Evolutionary conservation across 2,888 invertebrate genomes (phyloP), one percentile per base, ranked within the genome.

Genomic region (Pegoplata infirma): DNA sequence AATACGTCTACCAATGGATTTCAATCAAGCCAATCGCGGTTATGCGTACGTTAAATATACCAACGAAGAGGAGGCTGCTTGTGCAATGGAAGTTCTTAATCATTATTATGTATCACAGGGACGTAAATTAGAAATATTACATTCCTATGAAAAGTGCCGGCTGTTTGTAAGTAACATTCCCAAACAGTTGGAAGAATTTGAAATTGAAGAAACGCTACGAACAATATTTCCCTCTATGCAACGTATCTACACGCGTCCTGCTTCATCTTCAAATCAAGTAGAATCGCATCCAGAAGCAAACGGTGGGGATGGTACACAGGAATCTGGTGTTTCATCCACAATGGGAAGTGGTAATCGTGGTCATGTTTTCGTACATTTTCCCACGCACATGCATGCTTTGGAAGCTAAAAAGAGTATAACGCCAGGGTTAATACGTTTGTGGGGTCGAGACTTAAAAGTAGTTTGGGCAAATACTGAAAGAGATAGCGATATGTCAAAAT

Each of bases 111-210:
- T 86, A 12, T 55, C 72, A 5, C 82, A 81, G 0, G 74, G 80
- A 1, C 82, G 82, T n/a, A 81, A 80, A 12, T 51, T 87, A n/a
- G 85, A 86, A 61, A 83, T 87, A 55, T 76, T 85, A 14, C 82
- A 82, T 28, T 86, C 86, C 0, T 85, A 84, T 53, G 84, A 86
- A 59, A 86, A 86, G 58, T 84, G 84, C 32, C 84, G 86, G 0
- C 80, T 87, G 3, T 86, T 85, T 68, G 84, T 86, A 0, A 84
- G 84, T 40, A 87, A 87, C 67, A 85, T 87, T 5, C 87, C 87
- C 0, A 84, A 83, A 40, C 76, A 84, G 17, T 77, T 86, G 16
- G 66, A 80, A 0, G 83, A 83, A 49, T 59, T 56, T 0, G 84
- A 86, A 61, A 84, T 87, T 14, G 86, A 86, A 25, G 25, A 53